Conservation (phyloP, 2,797 vertebrate species). For the Gymnocypris eckloni region DNA sequence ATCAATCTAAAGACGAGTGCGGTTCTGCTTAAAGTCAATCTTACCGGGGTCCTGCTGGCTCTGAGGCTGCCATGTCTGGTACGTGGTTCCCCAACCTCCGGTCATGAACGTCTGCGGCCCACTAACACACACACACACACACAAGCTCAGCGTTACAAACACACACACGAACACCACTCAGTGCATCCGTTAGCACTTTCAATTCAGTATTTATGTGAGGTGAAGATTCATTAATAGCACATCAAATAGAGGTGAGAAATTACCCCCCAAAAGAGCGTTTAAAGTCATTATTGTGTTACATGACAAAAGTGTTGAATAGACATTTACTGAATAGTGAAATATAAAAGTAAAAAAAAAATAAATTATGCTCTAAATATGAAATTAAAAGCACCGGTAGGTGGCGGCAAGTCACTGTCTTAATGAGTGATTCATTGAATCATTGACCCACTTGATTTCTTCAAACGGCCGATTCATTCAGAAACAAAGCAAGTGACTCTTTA, state of each 20-base stretch:
- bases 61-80: conserved; percentile 97
- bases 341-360: too few relatives aligned
- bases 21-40: conserved; percentile 64
- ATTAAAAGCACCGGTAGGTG: too few relatives aligned
- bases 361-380: too few relatives aligned
- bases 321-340: too few relatives aligned
- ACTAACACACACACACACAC: conserved; percentile 69
- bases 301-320: too few relatives aligned
- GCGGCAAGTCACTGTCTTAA: too few relatives aligned
- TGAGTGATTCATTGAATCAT: background rate
- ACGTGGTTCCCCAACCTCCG: conserved; percentile 94
- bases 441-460: background rate
- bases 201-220: background rate
- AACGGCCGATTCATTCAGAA: background rate
- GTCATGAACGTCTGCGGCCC: conserved; percentile 94
- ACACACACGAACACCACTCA: background rate
- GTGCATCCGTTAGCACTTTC: background rate
- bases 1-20: conserved; percentile 38
- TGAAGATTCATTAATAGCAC: background rate
- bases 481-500: background rate
- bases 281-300: too few relatives aligned
- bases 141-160: background rate
- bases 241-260: background rate
- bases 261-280: background rate
- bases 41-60: conserved; percentile 95